phyloP scores from a whole-genome alignment of 2,113 vertebrate species.

The Eira barbara region DNA sequence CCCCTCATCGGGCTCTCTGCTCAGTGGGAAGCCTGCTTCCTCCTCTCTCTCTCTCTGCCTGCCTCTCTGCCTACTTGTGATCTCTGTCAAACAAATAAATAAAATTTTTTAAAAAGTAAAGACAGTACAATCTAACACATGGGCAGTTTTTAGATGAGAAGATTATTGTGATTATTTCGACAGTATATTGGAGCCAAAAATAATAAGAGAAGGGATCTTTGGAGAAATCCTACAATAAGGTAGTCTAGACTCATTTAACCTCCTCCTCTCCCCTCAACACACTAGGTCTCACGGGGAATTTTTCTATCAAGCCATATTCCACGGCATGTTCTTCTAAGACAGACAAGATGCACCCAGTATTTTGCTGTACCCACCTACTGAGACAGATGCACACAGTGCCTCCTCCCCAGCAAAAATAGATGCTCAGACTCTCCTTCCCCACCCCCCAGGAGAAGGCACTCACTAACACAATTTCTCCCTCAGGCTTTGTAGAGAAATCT shows the following conservation, averaged over 20 bases:
- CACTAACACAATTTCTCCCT: slow-evolving; percentile 53
- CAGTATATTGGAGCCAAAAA: not conserved
- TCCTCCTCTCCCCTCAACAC: not conserved
- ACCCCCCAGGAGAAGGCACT: not conserved
- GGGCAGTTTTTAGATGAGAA: slow-evolving; percentile 11
- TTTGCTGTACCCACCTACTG: not conserved
- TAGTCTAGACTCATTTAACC: slow-evolving; percentile 14
- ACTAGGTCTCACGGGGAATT: not conserved
- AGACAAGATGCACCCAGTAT: not conserved
- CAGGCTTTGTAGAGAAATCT: slow-evolving; percentile 55
- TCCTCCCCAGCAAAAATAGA: not conserved
- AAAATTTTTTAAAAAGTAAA: not conserved
- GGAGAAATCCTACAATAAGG: slow-evolving; percentile 35
- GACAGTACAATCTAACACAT: not conserved
- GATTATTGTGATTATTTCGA: slow-evolving; percentile 8
- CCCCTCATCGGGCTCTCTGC: no score
- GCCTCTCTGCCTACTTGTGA: no score
- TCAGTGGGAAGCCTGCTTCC: no score
- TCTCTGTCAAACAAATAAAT: no score
- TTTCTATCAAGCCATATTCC: not conserved
- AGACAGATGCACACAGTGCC: not conserved
- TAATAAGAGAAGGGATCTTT: not conserved
- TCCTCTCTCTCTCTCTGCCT: no score
- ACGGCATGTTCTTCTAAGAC: not conserved
- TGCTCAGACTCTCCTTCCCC: not conserved